Evolutionary conservation across 2,888 invertebrate genomes (phyloP).

Genomic region (Acronicta aceris): DNA sequence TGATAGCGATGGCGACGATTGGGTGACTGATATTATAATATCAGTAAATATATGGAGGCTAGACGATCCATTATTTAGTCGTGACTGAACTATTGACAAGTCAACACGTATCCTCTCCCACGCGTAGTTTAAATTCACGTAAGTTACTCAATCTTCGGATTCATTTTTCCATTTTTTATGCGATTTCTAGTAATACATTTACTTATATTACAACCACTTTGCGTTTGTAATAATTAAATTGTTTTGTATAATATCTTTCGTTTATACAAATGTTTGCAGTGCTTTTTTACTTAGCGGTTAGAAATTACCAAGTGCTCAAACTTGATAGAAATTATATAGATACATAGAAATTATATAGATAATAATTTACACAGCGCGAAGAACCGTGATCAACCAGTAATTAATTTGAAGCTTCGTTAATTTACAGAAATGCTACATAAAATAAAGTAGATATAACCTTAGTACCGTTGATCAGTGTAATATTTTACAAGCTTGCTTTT

Average conservation of each 20-base stretch:
- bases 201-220: too few relatives aligned
- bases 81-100: conserved; percentile 34
- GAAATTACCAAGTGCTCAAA: too few relatives aligned
- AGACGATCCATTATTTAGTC: conserved; percentile 36
- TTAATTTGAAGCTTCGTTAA: conserved; percentile 1
- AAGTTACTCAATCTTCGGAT: conserved; percentile 16
- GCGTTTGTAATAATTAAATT: too few relatives aligned
- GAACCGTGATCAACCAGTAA: too few relatives aligned
- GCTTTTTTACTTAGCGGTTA: neutral
- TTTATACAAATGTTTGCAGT: neutral
- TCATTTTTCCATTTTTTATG: neutral
- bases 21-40: conserved; percentile 25
- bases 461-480: neutral
- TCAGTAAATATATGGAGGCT: conserved; percentile 27
- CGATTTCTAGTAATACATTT: too few relatives aligned
- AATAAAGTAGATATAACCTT: neutral
- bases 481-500: conserved; percentile 1
- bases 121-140: conserved; percentile 24
- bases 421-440: conserved; percentile 4
- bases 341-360: too few relatives aligned
- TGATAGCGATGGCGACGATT: conserved; percentile 27
- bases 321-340: too few relatives aligned
- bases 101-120: conserved; percentile 27
- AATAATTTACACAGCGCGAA: too few relatives aligned
- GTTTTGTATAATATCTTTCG: too few relatives aligned